Conservation (phyloP, 2,113 vertebrate genomes). For the Gambusia affinis region DNA sequence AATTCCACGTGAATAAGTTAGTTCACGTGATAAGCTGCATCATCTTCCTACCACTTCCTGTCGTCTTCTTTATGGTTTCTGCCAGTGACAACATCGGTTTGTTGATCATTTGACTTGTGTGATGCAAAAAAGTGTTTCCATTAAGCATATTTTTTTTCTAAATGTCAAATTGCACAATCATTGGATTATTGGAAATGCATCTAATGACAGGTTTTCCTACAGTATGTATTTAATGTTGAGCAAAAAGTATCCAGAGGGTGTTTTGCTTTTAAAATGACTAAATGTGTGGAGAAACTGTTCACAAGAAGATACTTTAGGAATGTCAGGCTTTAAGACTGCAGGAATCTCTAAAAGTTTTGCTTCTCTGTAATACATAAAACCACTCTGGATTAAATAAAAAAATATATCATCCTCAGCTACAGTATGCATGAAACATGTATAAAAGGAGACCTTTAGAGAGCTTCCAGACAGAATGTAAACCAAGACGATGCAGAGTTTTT, state of each 20-base stretch:
- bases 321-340: neutral
- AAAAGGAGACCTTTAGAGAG: constrained; percentile 5
- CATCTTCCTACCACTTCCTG: too few relatives aligned
- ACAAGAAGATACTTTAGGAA: neutral
- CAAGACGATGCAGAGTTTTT: neutral
- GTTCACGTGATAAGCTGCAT: too few relatives aligned
- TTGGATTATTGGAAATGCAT: too few relatives aligned
- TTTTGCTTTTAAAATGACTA: neutral
- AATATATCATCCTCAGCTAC: neutral
- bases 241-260: neutral
- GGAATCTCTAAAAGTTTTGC: neutral
- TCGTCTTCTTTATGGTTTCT: too few relatives aligned
- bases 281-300: neutral
- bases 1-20: too few relatives aligned
- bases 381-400: neutral
- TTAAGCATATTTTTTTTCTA: too few relatives aligned
- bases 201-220: neutral
- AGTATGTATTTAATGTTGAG: neutral
- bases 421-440: neutral
- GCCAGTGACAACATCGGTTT: too few relatives aligned
- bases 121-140: too few relatives aligned
- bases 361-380: neutral
- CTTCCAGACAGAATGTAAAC: neutral
- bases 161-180: too few relatives aligned
- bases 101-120: too few relatives aligned